These are phyloP conservation scores for Cataglyphis altisquamis DNA, from an alignment of 2,888 invertebrate species.

Conservation along the genomic window DNA sequence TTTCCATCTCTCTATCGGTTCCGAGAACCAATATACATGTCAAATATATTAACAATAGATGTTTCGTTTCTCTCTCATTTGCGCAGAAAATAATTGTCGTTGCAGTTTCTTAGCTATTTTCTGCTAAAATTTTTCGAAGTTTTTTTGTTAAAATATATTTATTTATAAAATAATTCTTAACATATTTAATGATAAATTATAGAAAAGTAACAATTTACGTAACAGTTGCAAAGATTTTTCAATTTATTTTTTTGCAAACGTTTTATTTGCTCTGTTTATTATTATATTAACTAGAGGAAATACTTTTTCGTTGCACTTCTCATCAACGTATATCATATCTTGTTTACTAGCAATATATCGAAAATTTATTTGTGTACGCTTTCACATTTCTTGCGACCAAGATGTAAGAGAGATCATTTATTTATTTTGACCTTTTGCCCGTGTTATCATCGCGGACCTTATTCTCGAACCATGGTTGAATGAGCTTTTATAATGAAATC, in stretches of 20 bases:
- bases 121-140: not conserved
- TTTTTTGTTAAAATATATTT: not conserved
- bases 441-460: constrained; percentile 63
- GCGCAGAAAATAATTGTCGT: not conserved
- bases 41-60: not conserved
- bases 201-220: not conserved
- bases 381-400: not conserved
- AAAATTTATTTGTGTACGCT: not conserved
- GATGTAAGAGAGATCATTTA: constrained; percentile 22
- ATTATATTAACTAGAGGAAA: not conserved
- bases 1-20: constrained; percentile 37
- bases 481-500: not conserved
- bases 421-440: constrained; percentile 58
- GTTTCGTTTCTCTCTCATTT: not conserved
- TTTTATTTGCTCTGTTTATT: not conserved
- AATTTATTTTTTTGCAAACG: constrained; percentile 6
- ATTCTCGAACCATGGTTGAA: constrained; percentile 5
- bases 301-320: not conserved
- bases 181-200: not conserved
- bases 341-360: not conserved
- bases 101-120: not conserved
- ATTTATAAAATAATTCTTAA: not conserved
- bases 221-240: not conserved
- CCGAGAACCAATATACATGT: constrained; percentile 58
- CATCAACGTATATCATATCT: not conserved